phyloP scores from a whole-genome alignment of 2,888 invertebrate species.

The Archaeoteleia sp. region DNA sequence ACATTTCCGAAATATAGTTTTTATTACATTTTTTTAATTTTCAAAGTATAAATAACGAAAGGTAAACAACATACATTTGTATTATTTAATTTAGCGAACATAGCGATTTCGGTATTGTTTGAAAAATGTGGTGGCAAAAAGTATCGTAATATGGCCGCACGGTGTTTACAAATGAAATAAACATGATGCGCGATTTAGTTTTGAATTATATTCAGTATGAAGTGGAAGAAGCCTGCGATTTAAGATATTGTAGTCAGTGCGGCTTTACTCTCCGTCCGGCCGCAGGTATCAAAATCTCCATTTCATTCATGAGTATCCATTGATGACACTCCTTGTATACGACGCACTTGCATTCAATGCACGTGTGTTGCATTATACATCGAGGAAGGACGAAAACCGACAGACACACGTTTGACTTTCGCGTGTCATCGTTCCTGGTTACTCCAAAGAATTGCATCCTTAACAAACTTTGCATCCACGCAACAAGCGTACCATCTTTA shows the following conservation, averaged over 20 bases:
- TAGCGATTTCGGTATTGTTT: too few species aligned
- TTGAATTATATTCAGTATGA: constrained; percentile 9
- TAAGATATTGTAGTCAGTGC: constrained; percentile 8
- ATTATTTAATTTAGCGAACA: too few species aligned
- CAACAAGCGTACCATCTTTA: neutral
- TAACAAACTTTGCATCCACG: neutral
- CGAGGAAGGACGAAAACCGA: constrained; percentile 12
- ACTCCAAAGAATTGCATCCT: constrained; percentile 5
- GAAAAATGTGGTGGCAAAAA: too few species aligned
- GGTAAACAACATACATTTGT: too few species aligned
- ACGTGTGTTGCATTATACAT: constrained; percentile 30
- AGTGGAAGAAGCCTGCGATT: constrained; percentile 10
- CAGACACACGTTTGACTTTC: constrained; percentile 9
- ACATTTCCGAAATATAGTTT: too few species aligned
- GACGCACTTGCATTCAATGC: constrained; percentile 27
- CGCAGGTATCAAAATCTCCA: constrained; percentile 34
- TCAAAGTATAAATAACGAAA: too few species aligned
- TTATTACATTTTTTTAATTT: too few species aligned
- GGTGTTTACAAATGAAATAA: neutral
- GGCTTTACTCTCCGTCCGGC: neutral
- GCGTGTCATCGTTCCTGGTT: constrained; percentile 13
- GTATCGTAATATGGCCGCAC: too few species aligned
- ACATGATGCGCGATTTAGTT: neutral
- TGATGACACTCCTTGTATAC: constrained; percentile 33
- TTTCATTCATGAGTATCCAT: constrained; percentile 50